Evolutionary conservation across 2,888 invertebrate species (phyloP).

Genomic region (Lithophane leautieri): DNA sequence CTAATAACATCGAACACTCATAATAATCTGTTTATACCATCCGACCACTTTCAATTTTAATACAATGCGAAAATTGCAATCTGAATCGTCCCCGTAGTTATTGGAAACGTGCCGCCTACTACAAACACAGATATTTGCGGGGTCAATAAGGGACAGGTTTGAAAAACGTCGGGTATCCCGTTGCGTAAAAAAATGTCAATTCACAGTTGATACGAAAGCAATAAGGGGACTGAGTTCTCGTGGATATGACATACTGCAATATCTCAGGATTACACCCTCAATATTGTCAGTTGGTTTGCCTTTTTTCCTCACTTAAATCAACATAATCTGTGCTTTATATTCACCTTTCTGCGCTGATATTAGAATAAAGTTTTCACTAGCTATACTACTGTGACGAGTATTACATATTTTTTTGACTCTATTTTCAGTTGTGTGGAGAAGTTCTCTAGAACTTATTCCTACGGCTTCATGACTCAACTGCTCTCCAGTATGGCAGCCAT

Average conservation of each 20-base stretch:
- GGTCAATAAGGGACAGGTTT: conserved; percentile 64
- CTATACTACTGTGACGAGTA: conserved; percentile 48
- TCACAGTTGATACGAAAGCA: conserved; percentile 76
- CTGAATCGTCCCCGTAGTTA: conserved; percentile 48
- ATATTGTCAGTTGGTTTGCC: conserved; percentile 82
- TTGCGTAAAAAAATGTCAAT: conserved; percentile 71
- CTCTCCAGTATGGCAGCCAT: conserved; percentile 88
- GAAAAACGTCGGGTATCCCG: conserved; percentile 63
- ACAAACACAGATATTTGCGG: conserved; percentile 66
- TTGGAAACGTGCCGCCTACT: conserved; percentile 66
- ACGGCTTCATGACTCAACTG: conserved; percentile 88
- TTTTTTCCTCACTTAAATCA: conserved; percentile 84
- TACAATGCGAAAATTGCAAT: conserved; percentile 50
- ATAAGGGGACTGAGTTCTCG: conserved; percentile 75
- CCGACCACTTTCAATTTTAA: conserved; percentile 55
- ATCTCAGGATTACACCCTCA: conserved; percentile 86
- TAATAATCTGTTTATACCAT: conserved; percentile 32
- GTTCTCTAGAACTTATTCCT: conserved; percentile 84
- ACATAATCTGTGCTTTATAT: conserved; percentile 83
- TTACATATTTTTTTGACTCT: conserved; percentile 38
- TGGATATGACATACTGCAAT: conserved; percentile 83
- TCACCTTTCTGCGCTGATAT: conserved; percentile 70
- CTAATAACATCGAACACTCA: conserved; percentile 19
- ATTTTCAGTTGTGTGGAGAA: conserved; percentile 84
- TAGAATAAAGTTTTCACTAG: conserved; percentile 70